Evolutionary conservation across 1,140 invertebrate genomes (phyloP).

Genomic region (Diachasmimorpha longicaudata): DNA sequence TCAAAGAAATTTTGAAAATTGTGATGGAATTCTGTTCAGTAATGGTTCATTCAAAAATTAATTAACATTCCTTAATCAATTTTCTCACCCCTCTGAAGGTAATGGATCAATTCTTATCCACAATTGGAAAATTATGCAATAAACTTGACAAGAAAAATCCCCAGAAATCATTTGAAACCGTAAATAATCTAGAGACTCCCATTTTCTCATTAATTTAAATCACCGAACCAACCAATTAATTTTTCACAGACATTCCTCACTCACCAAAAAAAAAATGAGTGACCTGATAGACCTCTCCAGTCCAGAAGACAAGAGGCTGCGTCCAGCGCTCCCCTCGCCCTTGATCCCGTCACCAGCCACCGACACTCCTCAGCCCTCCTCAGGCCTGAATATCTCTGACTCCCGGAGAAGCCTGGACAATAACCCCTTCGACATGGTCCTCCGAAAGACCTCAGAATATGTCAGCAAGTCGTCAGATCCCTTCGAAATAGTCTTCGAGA

Average conservation of each 20-base stretch:
- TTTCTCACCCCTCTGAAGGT: no score
- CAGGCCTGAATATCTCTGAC: constrained; percentile 18
- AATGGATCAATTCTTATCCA: no score
- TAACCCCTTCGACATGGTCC: constrained; percentile 52
- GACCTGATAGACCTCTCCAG: constrained; percentile 50
- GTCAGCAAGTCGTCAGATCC: constrained; percentile 48
- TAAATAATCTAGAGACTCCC: no score
- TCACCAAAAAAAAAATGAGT: background rate
- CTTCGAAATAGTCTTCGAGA: constrained; percentile 48
- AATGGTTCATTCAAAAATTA: no score
- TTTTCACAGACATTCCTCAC: background rate
- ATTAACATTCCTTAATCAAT: no score
- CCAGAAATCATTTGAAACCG: no score
- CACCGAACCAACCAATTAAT: no score
- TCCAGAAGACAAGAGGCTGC: constrained; percentile 29
- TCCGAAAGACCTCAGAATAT: constrained; percentile 45
- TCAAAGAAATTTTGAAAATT: background rate
- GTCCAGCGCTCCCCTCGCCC: constrained; percentile 39
- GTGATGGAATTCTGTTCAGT: background rate
- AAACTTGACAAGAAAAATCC: no score
- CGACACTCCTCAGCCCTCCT: background rate
- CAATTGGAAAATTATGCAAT: no score
- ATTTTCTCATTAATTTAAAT: no score
- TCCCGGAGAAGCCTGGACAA: constrained; percentile 39
- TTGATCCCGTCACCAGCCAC: constrained; percentile 43